Evolutionary conservation across 1,140 invertebrate genomes (phyloP), one percentile per base, ranked within the genome.

Genomic region (Aphelenchoides fujianensis): DNA sequence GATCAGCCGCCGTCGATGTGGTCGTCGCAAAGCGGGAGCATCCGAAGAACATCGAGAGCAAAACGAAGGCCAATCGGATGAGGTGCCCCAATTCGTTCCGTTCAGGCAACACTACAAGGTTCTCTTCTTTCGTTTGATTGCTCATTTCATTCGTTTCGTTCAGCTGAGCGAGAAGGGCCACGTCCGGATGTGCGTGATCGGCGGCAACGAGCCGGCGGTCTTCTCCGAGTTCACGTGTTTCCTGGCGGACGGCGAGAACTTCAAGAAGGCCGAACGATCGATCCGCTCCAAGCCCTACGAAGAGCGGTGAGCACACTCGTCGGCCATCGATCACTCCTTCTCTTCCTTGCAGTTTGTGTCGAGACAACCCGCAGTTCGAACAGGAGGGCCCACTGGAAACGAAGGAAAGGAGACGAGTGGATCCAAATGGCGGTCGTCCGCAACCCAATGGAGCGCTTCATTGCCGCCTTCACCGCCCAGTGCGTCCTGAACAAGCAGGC

Each of bases 61-160:
- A n/a, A n/a, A n/a, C n/a, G n/a, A n/a, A n/a, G n/a, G n/a, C n/a
- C n/a, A n/a, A n/a, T n/a, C n/a, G n/a, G n/a, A n/a, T n/a, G n/a
- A n/a, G n/a, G n/a, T n/a, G n/a, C n/a, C n/a, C n/a, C n/a, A n/a
- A n/a, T 59, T 59, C 19, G 55, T 59, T 7, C 5, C 28, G 5
- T 59, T 59, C 55, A 5, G 19, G 19, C 55, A 59, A 19, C 5
- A 59, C 55, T 59, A 7, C 34, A 59, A 59, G 55, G 55, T 59
- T 59, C 5, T 48, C 23, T 48, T 48, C 23, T 48, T n/a, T n/a
- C n/a, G n/a, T n/a, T n/a, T n/a, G n/a, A n/a, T n/a, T n/a, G n/a
- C n/a, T n/a, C n/a, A n/a, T n/a, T n/a, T n/a, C n/a, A n/a, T n/a
- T n/a, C n/a, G n/a, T n/a, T n/a, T n/a, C n/a, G n/a, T n/a, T n/a